Conservation (phyloP, 2,888 invertebrate genomes). For the Leucania comma region DNA sequence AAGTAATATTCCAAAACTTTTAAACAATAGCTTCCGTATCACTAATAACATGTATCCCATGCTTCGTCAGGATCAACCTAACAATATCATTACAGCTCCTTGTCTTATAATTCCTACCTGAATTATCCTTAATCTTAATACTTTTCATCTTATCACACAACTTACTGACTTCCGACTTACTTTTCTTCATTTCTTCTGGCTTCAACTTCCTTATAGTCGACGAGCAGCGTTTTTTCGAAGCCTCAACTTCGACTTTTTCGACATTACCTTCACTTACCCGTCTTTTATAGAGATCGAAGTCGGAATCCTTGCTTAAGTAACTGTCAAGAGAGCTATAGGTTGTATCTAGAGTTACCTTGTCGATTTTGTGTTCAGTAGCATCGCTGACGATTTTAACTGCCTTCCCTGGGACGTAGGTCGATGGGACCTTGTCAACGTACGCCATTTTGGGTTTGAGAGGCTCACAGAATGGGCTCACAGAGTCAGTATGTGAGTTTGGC, state of each 20-base stretch:
- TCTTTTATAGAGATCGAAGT: slow-evolving; percentile 79
- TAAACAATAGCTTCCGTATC: slow-evolving; percentile 94
- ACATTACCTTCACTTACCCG: slow-evolving; percentile 86
- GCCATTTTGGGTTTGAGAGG: slow-evolving; percentile 84
- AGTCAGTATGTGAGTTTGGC: slow-evolving; percentile 80
- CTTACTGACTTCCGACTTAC: slow-evolving; percentile 88
- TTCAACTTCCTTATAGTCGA: slow-evolving; percentile 83
- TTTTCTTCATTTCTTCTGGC: slow-evolving; percentile 85
- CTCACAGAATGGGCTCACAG: slow-evolving; percentile 78
- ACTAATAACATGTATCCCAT: slow-evolving; percentile 95
- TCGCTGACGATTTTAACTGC: slow-evolving; percentile 93
- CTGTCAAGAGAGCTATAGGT: slow-evolving; percentile 89
- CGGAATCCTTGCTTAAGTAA: slow-evolving; percentile 85
- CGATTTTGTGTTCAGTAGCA: slow-evolving; percentile 82
- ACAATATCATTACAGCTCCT: slow-evolving; percentile 91
- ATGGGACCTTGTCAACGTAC: slow-evolving; percentile 82
- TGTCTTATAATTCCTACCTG: slow-evolving; percentile 82
- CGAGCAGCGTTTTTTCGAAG: slow-evolving; percentile 83
- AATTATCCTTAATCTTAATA: slow-evolving; percentile 83
- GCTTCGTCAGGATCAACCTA: slow-evolving; percentile 94
- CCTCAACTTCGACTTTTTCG: slow-evolving; percentile 67
- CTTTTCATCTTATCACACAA: slow-evolving; percentile 87
- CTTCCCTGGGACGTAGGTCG: slow-evolving; percentile 92
- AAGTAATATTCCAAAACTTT: neutral
- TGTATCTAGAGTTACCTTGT: slow-evolving; percentile 84